Conservation (phyloP, 2,797 vertebrate species). For the Gambusia yucatana region DNA sequence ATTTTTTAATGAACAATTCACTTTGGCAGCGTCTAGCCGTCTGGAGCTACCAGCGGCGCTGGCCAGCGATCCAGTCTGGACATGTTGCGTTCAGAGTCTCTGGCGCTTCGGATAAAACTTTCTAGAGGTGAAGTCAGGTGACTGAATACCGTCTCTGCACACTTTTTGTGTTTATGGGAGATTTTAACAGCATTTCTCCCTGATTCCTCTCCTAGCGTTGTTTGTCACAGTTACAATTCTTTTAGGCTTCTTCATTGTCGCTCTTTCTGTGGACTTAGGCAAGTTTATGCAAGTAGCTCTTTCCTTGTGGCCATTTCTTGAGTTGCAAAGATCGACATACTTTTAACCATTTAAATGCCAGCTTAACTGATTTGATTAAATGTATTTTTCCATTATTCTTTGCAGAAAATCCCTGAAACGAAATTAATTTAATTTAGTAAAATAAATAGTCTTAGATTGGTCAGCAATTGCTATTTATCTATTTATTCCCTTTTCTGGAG, state of each 20-base stretch:
- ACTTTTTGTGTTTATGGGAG: not conserved
- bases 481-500: not conserved
- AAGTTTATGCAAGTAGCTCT: not conserved
- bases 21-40: not conserved
- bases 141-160: not conserved
- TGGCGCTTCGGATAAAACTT: not conserved
- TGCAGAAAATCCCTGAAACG: not conserved
- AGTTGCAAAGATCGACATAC: no score
- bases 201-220: not conserved
- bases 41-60: not conserved
- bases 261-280: not conserved
- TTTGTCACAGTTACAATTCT: not conserved
- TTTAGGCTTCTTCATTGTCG: not conserved
- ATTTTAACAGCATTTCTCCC: not conserved
- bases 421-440: not conserved
- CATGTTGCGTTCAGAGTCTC: not conserved
- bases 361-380: not conserved
- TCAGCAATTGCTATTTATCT: not conserved
- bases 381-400: not conserved
- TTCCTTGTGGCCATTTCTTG: not conserved
- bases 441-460: not conserved
- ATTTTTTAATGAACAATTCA: not conserved
- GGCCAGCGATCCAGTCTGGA: not conserved
- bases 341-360: not conserved
- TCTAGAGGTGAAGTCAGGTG: not conserved